These are phyloP conservation scores for Acyrthosiphon pisum DNA, from an alignment of 1,140 invertebrate species.

Conservation along the genomic window DNA sequence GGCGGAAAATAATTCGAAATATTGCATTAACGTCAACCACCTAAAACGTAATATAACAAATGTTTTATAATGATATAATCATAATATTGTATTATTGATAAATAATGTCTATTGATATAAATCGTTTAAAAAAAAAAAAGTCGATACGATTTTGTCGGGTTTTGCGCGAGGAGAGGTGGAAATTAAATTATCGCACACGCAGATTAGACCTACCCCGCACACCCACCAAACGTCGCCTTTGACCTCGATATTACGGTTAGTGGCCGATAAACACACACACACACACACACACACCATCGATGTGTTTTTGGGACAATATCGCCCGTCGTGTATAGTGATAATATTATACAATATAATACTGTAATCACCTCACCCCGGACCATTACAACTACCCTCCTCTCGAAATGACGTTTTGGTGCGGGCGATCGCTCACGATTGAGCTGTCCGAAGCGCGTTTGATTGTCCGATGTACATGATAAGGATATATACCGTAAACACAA, in stretches of 20 bases:
- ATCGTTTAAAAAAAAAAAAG: no score
- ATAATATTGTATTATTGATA: no score
- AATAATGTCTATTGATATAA: no score
- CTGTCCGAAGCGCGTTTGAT: not conserved
- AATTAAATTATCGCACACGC: not conserved
- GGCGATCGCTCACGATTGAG: not conserved
- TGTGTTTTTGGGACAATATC: not conserved
- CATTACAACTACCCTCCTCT: not conserved
- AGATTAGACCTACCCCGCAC: not conserved
- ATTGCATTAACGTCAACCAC: no score
- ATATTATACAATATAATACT: not conserved
- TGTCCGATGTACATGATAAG: not conserved
- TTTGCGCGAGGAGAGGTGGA: no score
- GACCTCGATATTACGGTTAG: not conserved
- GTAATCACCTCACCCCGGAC: not conserved
- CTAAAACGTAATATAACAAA: no score
- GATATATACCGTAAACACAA: not conserved
- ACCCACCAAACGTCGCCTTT: not conserved
- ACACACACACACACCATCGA: not conserved
- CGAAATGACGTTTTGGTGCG: not conserved
- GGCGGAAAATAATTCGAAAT: no score
- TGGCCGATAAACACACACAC: not conserved
- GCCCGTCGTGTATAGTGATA: not conserved
- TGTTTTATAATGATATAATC: no score
- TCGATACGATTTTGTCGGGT: no score